Percentiles rank a stretch among this genome's conserved stretches.
Evolutionary conservation across 2,888 invertebrate species (phyloP).

Genomic region (Heteromyza rotundicornis): DNA sequence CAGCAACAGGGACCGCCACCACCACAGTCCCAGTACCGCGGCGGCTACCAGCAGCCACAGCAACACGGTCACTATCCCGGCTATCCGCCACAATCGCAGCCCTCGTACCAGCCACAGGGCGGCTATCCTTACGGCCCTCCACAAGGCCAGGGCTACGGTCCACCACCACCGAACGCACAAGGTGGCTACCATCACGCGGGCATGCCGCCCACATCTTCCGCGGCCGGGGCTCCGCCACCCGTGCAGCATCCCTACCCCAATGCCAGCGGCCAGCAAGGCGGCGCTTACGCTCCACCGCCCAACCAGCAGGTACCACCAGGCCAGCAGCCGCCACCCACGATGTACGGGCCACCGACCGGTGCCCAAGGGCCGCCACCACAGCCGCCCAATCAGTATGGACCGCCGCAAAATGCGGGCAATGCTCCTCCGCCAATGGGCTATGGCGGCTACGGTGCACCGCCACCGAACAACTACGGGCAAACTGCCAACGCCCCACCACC

Average conservation of each 20-base stretch:
- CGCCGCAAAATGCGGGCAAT: slow-evolving; percentile 34
- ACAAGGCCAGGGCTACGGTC: slow-evolving; percentile 64
- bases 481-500: slow-evolving; percentile 55
- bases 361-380: slow-evolving; percentile 61
- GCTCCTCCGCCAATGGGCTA: slow-evolving; percentile 62
- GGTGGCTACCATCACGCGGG: slow-evolving; percentile 66
- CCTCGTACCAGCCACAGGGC: slow-evolving; percentile 67
- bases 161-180: slow-evolving; percentile 66
- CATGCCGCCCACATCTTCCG: slow-evolving; percentile 59
- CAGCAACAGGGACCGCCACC: slow-evolving; percentile 68
- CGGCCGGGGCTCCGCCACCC: slow-evolving; percentile 58
- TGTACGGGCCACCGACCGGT: slow-evolving; percentile 59
- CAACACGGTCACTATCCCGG: slow-evolving; percentile 65
- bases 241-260: slow-evolving; percentile 63
- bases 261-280: slow-evolving; percentile 61
- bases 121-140: slow-evolving; percentile 66
- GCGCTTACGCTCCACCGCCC: slow-evolving; percentile 63
- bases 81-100: slow-evolving; percentile 64
- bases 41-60: slow-evolving; percentile 65
- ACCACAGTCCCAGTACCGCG: slow-evolving; percentile 66
- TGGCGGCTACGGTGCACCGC: slow-evolving; percentile 63
- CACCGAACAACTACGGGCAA: slow-evolving; percentile 42
- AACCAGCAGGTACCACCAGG: slow-evolving; percentile 51
- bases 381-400: slow-evolving; percentile 45
- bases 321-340: slow-evolving; percentile 46